phyloP scores from a whole-genome alignment of 2,113 vertebrate species.

The Pipra filicauda region DNA sequence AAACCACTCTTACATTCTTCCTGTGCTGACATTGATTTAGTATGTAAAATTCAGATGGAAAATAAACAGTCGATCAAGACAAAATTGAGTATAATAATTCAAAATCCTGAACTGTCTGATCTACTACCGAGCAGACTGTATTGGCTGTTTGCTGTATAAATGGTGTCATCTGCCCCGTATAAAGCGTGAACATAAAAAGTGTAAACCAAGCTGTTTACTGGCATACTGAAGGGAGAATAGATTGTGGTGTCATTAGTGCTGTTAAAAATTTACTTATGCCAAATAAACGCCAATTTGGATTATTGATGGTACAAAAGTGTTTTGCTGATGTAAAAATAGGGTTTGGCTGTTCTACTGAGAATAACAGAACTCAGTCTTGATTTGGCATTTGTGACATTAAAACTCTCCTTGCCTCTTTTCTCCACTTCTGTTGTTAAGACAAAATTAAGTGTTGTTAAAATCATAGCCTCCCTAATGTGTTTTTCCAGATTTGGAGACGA shows the following conservation, averaged over 20 bases:
- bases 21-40: not conserved
- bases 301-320: not conserved
- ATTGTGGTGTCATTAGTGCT: not conserved
- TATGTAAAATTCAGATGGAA: not conserved
- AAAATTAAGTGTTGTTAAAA: not conserved
- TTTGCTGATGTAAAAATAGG: slow-evolving; percentile 6
- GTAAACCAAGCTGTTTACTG: not conserved
- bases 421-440: not conserved
- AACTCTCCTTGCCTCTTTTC: not conserved
- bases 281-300: not conserved
- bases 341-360: not conserved
- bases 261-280: not conserved
- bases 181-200: not conserved
- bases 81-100: not conserved
- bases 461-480: not conserved
- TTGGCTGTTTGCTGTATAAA: not conserved
- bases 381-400: not conserved
- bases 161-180: not conserved
- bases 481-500: not conserved
- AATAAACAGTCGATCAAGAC: not conserved
- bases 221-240: not conserved
- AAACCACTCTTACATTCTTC: not conserved
- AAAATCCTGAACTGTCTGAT: not conserved
- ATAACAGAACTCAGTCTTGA: not conserved
- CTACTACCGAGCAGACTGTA: not conserved